Evolutionary conservation across 1,140 invertebrate genomes (phyloP), one percentile per base, ranked within the genome.

Genomic region (Ceratoteleas bidentatus): DNA sequence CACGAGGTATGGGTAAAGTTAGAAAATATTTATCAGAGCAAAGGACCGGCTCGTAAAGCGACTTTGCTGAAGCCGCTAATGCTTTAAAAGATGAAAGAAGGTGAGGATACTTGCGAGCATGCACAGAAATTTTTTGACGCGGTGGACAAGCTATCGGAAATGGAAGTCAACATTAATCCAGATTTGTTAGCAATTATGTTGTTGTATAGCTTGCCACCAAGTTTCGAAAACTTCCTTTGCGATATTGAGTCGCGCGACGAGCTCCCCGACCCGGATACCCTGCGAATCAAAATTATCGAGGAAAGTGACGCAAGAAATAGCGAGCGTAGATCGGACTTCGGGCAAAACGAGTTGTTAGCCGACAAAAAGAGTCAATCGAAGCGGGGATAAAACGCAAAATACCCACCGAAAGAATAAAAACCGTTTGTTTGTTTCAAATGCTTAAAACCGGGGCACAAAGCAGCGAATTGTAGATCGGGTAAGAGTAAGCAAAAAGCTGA

Each of bases 151-250:
- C 43, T 47, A 10, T 47, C 43, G n/a, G 43, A 47, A 47, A 47
- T 47, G 43, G 43, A 47, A 10, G 43, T 47, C 7, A 13, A 47
- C 7, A 47, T 47, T 47, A 49, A 49, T 14, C 53, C 32, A 2
- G 33, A 54, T 36, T 36, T 36, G n/a, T 33, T 54, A 8, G 32
- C 53, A 8, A 54, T 54, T 34, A 34, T 54, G 53, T n/a, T 54
- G 33, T 33, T 54, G 3, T 54, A 54, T 54, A 54, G 53, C 24
- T 54, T 54, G 53, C 53, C 53, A 2, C 24, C 53, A 11, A 54
- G 53, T n/a, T 54, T 34, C n/a, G 53, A 54, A 34, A 57, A 57
- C 7, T 57, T 57, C 33, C 54, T 33, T 14, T 57, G 34, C 33
- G 54, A 33, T 3, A 57, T 57, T 1, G 54, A 57, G 8, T 57